These are phyloP conservation scores for Aphodius granarius DNA, from an alignment of 2,888 invertebrate genomes.

Conservation along the genomic window DNA sequence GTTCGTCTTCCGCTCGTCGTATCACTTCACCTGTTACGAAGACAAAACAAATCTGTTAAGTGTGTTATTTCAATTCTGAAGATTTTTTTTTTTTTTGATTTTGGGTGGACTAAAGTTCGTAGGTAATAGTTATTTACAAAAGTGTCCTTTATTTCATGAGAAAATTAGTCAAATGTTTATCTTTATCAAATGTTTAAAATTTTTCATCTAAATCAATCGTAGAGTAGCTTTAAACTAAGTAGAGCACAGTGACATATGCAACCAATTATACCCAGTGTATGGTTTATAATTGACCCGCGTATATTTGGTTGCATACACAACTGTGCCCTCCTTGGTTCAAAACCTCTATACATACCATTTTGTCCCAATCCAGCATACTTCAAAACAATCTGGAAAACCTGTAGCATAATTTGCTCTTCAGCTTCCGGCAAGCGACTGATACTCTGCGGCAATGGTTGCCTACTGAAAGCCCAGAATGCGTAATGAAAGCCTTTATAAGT, in stretches of 20 bases:
- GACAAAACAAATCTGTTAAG: not conserved
- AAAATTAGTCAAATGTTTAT: too few species aligned
- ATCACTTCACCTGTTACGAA: constrained; percentile 56
- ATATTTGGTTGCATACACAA: too few species aligned
- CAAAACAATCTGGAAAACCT: constrained; percentile 86
- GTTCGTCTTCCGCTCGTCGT: constrained; percentile 81
- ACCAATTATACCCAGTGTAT: too few species aligned
- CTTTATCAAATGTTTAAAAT: too few species aligned
- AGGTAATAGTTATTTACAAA: too few species aligned
- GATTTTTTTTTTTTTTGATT: not conserved
- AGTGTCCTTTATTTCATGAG: too few species aligned
- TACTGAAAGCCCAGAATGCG: constrained; percentile 89
- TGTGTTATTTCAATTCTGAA: not conserved
- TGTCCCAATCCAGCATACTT: constrained; percentile 84
- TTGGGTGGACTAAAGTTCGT: not conserved
- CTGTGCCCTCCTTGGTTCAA: too few species aligned
- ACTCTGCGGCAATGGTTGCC: constrained; percentile 77
- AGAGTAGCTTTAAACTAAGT: too few species aligned
- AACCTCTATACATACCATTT: constrained; percentile 63
- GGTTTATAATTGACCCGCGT: too few species aligned
- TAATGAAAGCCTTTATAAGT: constrained; percentile 85
- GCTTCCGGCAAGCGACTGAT: constrained; percentile 82
- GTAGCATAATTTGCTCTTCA: constrained; percentile 83
- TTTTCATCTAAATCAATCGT: too few species aligned
- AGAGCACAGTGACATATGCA: too few species aligned